Evolutionary conservation across 1,140 invertebrate species (phyloP).

Genomic region (Oncopeltus fasciatus): DNA sequence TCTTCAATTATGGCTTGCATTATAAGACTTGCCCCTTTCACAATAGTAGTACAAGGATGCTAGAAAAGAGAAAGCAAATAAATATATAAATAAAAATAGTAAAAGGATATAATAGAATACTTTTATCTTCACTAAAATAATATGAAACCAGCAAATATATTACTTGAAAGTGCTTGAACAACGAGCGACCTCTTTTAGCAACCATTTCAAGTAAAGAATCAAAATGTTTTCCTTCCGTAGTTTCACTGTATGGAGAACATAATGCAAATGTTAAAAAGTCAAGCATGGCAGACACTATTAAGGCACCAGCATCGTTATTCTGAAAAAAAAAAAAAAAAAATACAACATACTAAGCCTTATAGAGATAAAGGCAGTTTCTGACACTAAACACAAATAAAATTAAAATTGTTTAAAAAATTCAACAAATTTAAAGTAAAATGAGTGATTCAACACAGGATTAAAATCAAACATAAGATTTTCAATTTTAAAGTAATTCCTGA

Average conservation of each 20-base stretch:
- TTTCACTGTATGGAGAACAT: slow-evolving; percentile 97
- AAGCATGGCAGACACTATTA: slow-evolving; percentile 81
- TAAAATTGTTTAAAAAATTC: too few relatives aligned
- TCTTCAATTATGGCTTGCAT: slow-evolving; percentile 97
- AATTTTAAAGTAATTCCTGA: too few relatives aligned
- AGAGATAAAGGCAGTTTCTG: too few relatives aligned
- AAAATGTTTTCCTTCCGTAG: slow-evolving; percentile 94
- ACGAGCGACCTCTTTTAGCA: slow-evolving; percentile 69
- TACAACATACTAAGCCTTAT: too few relatives aligned
- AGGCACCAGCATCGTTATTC: slow-evolving; percentile 63
- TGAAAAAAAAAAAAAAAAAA: slow-evolving; percentile 30
- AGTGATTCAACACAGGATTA: background rate
- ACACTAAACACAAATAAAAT: too few relatives aligned
- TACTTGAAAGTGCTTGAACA: slow-evolving; percentile 90
- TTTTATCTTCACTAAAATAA: background rate
- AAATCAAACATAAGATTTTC: too few relatives aligned
- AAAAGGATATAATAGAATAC: background rate
- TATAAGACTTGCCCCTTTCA: slow-evolving; percentile 93
- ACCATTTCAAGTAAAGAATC: slow-evolving; percentile 89
- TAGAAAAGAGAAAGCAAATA: slow-evolving; percentile 29
- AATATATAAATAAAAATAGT: background rate
- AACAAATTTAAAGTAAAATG: background rate
- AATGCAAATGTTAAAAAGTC: slow-evolving; percentile 98
- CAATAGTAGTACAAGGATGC: slow-evolving; percentile 92
- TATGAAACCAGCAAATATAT: slow-evolving; percentile 12